Conservation (phyloP, 2,113 vertebrate genomes). For the Clarias macrocephalus region DNA sequence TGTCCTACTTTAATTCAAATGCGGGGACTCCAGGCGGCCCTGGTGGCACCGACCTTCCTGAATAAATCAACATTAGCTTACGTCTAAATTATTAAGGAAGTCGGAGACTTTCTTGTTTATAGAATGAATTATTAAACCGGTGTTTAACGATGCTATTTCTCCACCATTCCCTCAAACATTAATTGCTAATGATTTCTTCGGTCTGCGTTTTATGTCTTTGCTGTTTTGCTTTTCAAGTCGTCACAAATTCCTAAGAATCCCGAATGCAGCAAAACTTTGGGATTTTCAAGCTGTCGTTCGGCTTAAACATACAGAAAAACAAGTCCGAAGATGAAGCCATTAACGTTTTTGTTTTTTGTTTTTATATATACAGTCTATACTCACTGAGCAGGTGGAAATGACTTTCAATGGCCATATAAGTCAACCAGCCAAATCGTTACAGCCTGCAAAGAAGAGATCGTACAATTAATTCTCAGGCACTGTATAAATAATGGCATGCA, state of each 20-base stretch:
- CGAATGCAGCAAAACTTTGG: background rate
- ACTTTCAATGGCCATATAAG: background rate
- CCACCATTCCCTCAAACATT: slow-evolving; percentile 75
- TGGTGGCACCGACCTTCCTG: slow-evolving; percentile 94
- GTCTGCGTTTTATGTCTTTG: slow-evolving; percentile 71
- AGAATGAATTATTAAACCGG: slow-evolving; percentile 99
- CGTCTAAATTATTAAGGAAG: slow-evolving; percentile 99
- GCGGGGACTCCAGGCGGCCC: slow-evolving; percentile 87
- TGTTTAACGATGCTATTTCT: slow-evolving; percentile 79
- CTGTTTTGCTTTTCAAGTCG: slow-evolving; percentile 49
- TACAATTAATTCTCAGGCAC: background rate
- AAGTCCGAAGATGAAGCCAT: background rate
- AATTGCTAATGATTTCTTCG: slow-evolving; percentile 79
- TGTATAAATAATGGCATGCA: background rate
- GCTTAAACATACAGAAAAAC: background rate
- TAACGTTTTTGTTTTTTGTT: no score
- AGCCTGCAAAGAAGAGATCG: background rate
- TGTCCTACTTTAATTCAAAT: slow-evolving; percentile 99
- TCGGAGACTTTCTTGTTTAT: slow-evolving; percentile 99
- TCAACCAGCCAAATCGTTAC: background rate
- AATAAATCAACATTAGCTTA: slow-evolving; percentile 99
- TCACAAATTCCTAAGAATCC: background rate
- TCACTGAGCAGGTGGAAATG: background rate
- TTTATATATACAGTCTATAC: no score
- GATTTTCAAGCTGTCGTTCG: background rate